A percentile compares a stretch with the other conserved stretches of the same genome.
Evolutionary conservation across 2,797 vertebrate genomes (phyloP).

Genomic region (Melanotaenia pygmaea): DNA sequence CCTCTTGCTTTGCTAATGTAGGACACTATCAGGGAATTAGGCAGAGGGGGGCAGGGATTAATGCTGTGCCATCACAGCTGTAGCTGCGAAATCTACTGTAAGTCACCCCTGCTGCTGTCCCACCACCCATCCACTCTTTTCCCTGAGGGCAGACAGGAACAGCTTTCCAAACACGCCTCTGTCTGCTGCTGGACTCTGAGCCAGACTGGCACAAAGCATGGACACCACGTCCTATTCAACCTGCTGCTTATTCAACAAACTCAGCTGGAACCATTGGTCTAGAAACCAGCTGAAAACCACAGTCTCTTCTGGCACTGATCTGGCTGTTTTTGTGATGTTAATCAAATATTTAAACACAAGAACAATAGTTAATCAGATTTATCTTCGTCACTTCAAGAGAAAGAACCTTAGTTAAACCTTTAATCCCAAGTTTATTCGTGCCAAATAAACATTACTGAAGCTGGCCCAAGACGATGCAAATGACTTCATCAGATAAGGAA

Average conservation of each 20-base stretch:
- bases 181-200: constrained; percentile 44
- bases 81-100: constrained; percentile 71
- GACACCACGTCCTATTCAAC: constrained; percentile 46
- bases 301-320: constrained; percentile 3
- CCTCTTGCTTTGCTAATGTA: constrained; percentile 81
- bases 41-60: constrained; percentile 67
- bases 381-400: constrained; percentile 4
- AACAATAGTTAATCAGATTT: constrained; percentile 16
- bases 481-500: constrained; percentile 18
- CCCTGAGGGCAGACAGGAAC: constrained; percentile 49
- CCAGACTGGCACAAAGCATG: constrained; percentile 46
- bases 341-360: constrained; percentile 9
- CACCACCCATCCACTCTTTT: constrained; percentile 39
- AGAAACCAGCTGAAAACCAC: constrained; percentile 43
- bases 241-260: constrained; percentile 57
- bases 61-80: constrained; percentile 69
- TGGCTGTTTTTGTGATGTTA: constrained; percentile 7
- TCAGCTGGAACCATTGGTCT: constrained; percentile 46
- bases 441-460: constrained; percentile 32
- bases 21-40: constrained; percentile 83
- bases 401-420: constrained; percentile 7
- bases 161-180: constrained; percentile 53
- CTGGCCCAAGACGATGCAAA: background rate
- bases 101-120: constrained; percentile 33
- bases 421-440: constrained; percentile 21